A percentile compares a stretch with the other conserved stretches of the same genome.
phyloP scores from a whole-genome alignment of 2,797 vertebrate genomes.

The Thalassophryne amazonica region DNA sequence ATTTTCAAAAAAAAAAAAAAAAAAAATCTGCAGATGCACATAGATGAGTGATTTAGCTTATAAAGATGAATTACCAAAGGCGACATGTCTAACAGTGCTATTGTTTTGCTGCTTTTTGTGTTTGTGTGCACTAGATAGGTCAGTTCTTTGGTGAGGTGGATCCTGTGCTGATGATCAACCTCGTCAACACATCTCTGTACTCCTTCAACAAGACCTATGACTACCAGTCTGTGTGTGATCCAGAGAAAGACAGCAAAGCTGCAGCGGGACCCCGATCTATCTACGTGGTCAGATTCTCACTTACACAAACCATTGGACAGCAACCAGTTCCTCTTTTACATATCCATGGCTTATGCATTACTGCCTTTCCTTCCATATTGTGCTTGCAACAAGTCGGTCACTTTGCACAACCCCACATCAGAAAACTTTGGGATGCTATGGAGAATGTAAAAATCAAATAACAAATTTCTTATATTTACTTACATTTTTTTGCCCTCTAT shows the following conservation, averaged over 20 bases:
- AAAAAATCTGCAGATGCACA: no score
- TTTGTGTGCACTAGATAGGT: conserved; percentile 82
- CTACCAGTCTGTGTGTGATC: conserved; percentile 96
- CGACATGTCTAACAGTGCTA: not conserved
- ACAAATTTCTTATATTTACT: no score
- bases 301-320: not conserved
- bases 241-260: conserved; percentile 88
- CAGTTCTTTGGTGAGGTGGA: conserved; percentile 98
- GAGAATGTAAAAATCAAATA: no score
- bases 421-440: no score
- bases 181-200: conserved; percentile 91
- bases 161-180: conserved; percentile 90
- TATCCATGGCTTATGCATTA: not conserved
- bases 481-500: no score
- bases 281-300: conserved; percentile 83
- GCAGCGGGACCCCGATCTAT: conserved; percentile 88
- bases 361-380: not conserved
- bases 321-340: not conserved
- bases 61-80: no score
- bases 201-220: conserved; percentile 97
- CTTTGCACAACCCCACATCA: no score
- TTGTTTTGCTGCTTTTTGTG: not conserved
- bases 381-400: not conserved
- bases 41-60: not conserved
- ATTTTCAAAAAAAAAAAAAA: no score